These are phyloP conservation scores for Agrochola circellaris DNA, from an alignment of 2,888 invertebrate genomes.

Conservation along the genomic window DNA sequence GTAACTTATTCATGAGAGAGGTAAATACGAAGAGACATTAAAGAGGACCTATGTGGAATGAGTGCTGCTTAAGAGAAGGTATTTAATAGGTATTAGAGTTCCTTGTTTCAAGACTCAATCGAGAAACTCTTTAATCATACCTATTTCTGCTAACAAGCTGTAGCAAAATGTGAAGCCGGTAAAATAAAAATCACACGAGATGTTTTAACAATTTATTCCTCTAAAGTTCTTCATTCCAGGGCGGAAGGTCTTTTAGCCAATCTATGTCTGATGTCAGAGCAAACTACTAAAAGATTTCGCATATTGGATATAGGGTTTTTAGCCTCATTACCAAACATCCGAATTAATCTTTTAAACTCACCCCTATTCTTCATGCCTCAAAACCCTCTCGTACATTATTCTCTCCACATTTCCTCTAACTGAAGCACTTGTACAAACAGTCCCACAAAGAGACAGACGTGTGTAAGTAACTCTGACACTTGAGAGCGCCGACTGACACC, in stretches of 20 bases:
- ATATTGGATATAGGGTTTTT: neutral
- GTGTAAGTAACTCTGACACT: slow-evolving; percentile 33
- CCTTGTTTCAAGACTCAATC: neutral
- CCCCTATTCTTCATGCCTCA: neutral
- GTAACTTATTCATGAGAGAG: slow-evolving; percentile 26
- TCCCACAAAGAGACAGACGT: slow-evolving; percentile 5
- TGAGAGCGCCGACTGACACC: neutral
- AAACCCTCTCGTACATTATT: slow-evolving; percentile 13
- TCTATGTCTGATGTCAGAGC: neutral
- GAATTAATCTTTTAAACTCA: neutral
- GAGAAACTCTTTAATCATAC: neutral
- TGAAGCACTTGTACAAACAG: slow-evolving; percentile 32
- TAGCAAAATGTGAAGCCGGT: neutral
- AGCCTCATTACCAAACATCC: neutral
- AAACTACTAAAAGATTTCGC: neutral
- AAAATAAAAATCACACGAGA: neutral
- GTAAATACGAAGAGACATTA: slow-evolving; percentile 13
- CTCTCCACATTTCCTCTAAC: slow-evolving; percentile 8
- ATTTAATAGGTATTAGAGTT: neutral
- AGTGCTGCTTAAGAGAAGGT: neutral
- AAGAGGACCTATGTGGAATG: neutral
- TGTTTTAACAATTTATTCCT: neutral
- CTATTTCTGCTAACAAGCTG: neutral
- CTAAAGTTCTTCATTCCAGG: neutral
- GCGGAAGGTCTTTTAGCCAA: neutral